Evolutionary conservation across 1,140 invertebrate genomes (phyloP), one percentile per base, ranked within the genome.

Genomic region (Zaprionus kolodkinae): DNA sequence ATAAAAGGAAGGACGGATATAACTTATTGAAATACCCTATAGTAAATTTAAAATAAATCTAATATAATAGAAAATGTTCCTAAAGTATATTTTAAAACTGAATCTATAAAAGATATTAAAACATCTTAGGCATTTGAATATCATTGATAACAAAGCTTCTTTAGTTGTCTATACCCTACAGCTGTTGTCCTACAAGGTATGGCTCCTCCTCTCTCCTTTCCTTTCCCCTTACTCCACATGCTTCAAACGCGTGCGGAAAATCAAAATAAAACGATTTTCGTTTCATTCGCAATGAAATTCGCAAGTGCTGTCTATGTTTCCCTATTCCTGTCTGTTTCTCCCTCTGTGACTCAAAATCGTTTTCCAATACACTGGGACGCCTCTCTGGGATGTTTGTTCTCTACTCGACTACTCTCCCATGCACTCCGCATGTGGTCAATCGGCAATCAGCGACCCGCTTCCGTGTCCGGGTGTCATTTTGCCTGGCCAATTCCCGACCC

Each of bases 211-310:
- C 10, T 45, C 55, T 48, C 45, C 45, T 35, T 52, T 63, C 33
- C 13, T 30, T 36, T 7, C 38, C 21, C 21, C 21, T 33, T 21
- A 25, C 30, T 45, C 13, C n/a, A 43, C 68, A 74, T 75, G 36
- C 43, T 54, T 72, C 61, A 66, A 61, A 85, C 76, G 83, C 81
- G 83, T 87, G 83, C 79, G 62, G 83, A 86, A 86, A 86, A 87
- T 87, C 82, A 86, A 86, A 86, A 86, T 86, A 86, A 86, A 86
- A 86, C 82, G 82, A 75, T 86, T 86, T 87, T 87, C 82, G 82
- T 86, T 85, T 86, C 83, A 86, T 86, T 86, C 79, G 76, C 82
- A 86, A 87, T 86, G 83, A 86, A 86, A 86, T 85, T 87, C 81
- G 81, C 81, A 83, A 76, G 75, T 85, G 63, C 71, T 56, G 43